A percentile compares a stretch with the other conserved stretches of the same genome.
Evolutionary conservation across 2,113 vertebrate species (phyloP).

Genomic region (Amblyornis subalaris): DNA sequence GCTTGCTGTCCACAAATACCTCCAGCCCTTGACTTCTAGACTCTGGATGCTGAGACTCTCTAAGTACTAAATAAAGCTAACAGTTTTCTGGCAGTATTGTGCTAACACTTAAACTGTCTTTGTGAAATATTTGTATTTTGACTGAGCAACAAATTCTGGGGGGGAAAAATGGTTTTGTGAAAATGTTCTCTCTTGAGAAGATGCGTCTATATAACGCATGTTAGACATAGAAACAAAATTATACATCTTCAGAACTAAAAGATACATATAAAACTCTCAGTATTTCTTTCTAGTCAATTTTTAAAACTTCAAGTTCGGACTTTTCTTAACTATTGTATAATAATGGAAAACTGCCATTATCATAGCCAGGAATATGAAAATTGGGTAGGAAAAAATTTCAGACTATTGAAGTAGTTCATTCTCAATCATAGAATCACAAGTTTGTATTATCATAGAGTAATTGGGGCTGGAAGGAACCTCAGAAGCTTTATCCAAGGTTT

Average conservation of each 20-base stretch:
- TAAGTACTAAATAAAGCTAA: not conserved
- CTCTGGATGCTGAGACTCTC: not conserved
- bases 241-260: not conserved
- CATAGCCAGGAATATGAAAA: not conserved
- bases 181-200: not conserved
- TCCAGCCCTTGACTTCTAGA: not conserved
- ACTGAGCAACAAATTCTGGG: not conserved
- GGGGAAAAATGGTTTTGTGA: not conserved
- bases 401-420: not conserved
- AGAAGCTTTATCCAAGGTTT: not conserved
- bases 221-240: not conserved
- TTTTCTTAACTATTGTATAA: not conserved
- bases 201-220: not conserved
- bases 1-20: not conserved
- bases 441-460: not conserved
- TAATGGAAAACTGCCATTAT: not conserved
- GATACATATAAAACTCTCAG: not conserved
- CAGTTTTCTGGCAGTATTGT: not conserved
- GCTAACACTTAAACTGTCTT: not conserved
- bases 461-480: not conserved
- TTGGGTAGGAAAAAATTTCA: not conserved
- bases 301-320: not conserved
- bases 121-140: not conserved
- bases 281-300: not conserved
- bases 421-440: not conserved